Conservation (phyloP, 2,113 vertebrate genomes). For the Mobula birostris region DNA sequence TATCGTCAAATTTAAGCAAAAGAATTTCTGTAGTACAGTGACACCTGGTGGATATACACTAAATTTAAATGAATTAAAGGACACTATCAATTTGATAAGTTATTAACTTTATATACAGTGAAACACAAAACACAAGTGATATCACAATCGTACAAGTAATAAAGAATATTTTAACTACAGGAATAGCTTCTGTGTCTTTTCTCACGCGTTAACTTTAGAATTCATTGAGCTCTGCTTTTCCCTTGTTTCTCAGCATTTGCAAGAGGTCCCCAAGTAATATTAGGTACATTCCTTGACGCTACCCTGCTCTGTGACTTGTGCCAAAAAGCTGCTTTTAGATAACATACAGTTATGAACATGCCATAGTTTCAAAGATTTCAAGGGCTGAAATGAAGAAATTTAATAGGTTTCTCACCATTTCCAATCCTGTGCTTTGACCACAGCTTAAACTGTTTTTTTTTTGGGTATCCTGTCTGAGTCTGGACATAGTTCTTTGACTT, state of each 20-base stretch:
- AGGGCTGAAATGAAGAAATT: background rate
- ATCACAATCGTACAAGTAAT: background rate
- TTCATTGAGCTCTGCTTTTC: background rate
- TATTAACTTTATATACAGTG: background rate
- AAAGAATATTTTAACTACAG: background rate
- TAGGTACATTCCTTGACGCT: background rate
- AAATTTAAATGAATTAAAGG: background rate
- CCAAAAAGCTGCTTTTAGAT: background rate
- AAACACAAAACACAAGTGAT: background rate
- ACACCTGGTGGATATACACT: constrained; percentile 16
- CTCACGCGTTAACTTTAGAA: background rate
- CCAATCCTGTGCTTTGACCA: background rate
- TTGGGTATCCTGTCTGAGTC: background rate
- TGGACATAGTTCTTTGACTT: background rate
- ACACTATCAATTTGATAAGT: background rate
- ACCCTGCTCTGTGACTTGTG: background rate
- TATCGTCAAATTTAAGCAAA: background rate
- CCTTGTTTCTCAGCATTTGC: background rate
- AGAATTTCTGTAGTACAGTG: constrained; percentile 20
- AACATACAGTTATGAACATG: background rate
- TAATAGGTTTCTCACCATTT: background rate
- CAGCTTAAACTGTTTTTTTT: background rate
- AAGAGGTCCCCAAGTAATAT: background rate
- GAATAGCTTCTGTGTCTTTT: background rate
- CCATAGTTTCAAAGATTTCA: background rate